Evolutionary conservation across 2,888 invertebrate species (phyloP).

Genomic region (Metellina segmentata): DNA sequence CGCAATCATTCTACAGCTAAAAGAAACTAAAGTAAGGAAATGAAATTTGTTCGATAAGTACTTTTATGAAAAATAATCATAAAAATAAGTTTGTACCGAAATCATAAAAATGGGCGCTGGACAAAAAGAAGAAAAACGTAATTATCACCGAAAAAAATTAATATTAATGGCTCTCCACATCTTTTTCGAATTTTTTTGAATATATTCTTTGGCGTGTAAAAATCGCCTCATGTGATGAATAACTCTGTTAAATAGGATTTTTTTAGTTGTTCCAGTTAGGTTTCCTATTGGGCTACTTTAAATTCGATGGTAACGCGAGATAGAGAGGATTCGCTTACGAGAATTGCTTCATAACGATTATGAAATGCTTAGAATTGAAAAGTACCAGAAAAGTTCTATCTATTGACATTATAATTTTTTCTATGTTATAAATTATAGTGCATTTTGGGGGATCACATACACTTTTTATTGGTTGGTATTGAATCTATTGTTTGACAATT

Average conservation of each 20-base stretch:
- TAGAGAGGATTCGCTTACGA: too few species aligned
- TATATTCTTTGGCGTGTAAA: slow-evolving; percentile 17
- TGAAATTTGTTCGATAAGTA: slow-evolving; percentile 57
- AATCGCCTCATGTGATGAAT: slow-evolving; percentile 34
- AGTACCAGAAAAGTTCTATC: too few species aligned
- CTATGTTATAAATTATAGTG: too few species aligned
- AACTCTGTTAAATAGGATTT: slow-evolving; percentile 14
- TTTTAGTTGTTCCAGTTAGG: neutral
- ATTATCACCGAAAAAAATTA: slow-evolving; percentile 46
- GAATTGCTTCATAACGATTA: too few species aligned
- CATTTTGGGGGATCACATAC: too few species aligned
- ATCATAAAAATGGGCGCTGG: slow-evolving; percentile 22
- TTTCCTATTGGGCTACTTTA: neutral
- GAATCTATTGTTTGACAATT: too few species aligned
- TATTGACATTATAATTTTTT: too few species aligned
- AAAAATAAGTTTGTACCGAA: slow-evolving; percentile 45
- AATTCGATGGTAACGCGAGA: neutral
- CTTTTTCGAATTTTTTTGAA: slow-evolving; percentile 10
- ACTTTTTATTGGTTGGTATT: too few species aligned
- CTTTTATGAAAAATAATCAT: slow-evolving; percentile 42
- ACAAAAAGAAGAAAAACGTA: slow-evolving; percentile 48
- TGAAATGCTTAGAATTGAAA: too few species aligned
- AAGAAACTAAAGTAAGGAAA: slow-evolving; percentile 29
- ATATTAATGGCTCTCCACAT: slow-evolving; percentile 44
- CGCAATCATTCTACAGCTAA: slow-evolving; percentile 6